phyloP scores from a whole-genome alignment of 1,140 invertebrate genomes.

The Drosophila willistoni region DNA sequence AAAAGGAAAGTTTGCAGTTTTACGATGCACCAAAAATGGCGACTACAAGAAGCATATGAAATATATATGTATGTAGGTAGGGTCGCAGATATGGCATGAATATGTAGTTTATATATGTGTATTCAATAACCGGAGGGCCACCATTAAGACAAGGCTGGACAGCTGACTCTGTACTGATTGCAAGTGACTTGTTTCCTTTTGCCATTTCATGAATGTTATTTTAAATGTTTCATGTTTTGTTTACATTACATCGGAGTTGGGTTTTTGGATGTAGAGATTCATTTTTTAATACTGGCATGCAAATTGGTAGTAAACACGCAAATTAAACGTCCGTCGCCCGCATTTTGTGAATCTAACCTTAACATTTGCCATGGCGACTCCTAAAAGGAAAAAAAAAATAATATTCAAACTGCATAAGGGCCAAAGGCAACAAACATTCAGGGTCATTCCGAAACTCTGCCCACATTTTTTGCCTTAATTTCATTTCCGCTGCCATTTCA shows the following conservation, averaged over 20 bases:
- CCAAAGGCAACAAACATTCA: constrained; percentile 18
- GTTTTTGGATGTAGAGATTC: constrained; percentile 8
- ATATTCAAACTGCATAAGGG: constrained; percentile 14
- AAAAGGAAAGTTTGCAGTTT: constrained; percentile 34
- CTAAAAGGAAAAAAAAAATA: not conserved
- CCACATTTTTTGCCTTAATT: constrained; percentile 47
- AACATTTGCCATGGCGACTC: constrained; percentile 58
- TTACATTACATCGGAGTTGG: not conserved
- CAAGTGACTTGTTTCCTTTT: constrained; percentile 11
- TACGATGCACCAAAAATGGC: constrained; percentile 25
- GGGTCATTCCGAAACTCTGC: constrained; percentile 32
- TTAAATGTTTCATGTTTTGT: constrained; percentile 38
- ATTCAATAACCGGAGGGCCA: not conserved
- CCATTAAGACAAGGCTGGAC: constrained; percentile 18
- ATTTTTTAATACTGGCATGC: constrained; percentile 45
- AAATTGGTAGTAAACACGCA: constrained; percentile 70
- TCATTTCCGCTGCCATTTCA: constrained; percentile 57
- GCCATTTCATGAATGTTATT: constrained; percentile 17
- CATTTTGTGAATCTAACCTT: constrained; percentile 52
- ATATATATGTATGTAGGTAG: not conserved
- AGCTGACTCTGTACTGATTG: constrained; percentile 23
- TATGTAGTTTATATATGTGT: not conserved
- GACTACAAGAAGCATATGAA: constrained; percentile 2
- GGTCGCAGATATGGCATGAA: constrained; percentile 3
- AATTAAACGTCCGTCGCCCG: constrained; percentile 52